A percentile compares a stretch with the other conserved stretches of the same genome.
Conservation (phyloP, 2,113 vertebrate species). For the Falco punctatus region DNA sequence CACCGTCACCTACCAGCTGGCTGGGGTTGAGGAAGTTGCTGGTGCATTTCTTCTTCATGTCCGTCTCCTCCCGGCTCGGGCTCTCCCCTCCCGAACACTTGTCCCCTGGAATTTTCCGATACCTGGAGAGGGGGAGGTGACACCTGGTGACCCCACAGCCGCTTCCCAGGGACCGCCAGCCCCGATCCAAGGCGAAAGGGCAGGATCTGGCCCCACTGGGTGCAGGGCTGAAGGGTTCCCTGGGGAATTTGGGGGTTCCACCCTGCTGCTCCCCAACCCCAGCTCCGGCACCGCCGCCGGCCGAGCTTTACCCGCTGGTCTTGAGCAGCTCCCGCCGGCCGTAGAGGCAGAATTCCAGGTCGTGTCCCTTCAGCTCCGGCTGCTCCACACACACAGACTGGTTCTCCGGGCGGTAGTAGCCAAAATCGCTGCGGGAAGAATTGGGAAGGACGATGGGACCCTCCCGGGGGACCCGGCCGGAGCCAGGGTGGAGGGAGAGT, state of each 20-base stretch:
- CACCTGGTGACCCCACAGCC: not conserved
- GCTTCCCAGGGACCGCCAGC: not conserved
- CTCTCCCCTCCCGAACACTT: conserved; percentile 84
- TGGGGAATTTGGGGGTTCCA: too few species aligned
- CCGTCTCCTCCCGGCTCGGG: conserved; percentile 80
- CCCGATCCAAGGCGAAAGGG: rapidly evolving
- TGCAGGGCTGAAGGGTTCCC: not conserved
- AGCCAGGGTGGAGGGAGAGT: not conserved
- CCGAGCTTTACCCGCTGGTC: conserved; percentile 81
- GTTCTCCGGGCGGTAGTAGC: conserved; percentile 89
- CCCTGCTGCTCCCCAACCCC: not conserved
- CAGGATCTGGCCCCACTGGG: not conserved
- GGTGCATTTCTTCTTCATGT: conserved; percentile 86
- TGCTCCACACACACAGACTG: conserved; percentile 88
- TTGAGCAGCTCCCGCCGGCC: conserved; percentile 86
- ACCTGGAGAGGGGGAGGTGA: conserved; percentile 71
- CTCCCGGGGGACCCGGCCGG: rapidly evolving
- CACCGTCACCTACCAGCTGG: conserved; percentile 59
- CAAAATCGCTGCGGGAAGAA: conserved; percentile 85
- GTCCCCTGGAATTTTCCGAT: conserved; percentile 93
- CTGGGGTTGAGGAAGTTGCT: conserved; percentile 74
- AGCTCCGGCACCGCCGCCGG: too few species aligned
- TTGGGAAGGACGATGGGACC: not conserved
- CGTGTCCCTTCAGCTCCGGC: conserved; percentile 85
- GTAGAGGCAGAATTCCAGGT: conserved; percentile 88